Base-by-base conservation (phyloP, 2,797 vertebrate genomes). In the Hydrolagus colliei region DNA sequence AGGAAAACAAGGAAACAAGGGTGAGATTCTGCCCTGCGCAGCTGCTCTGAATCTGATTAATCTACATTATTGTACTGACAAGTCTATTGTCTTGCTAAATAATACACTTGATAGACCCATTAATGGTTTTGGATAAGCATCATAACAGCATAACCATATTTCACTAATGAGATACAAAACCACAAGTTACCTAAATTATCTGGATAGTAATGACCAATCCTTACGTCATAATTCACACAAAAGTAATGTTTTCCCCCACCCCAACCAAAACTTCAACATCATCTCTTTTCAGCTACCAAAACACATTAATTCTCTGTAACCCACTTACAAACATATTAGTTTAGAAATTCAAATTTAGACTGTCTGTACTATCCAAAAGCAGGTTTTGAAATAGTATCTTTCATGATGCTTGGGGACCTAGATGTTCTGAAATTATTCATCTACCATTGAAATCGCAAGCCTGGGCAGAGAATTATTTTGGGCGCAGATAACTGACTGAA, bases 21-120 rank as follows among this genome's bases (percentile, higher is more conserved):
- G 65, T 84, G 79, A 90, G 0, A 90, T 89, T 93, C 94, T 93
- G 91, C 93, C 93, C 94, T 92, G 91, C 93, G 93, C 92, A 91
- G 91, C 90, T 93, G 93, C 93, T 93, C 93, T 91, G 93, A 93
- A 91, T 92, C 92, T 94, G 93, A 94, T 92, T 92, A 92, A 88
- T 93, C 90, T 93, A 89, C 93, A 80, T 61, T 32, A 65, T 62
- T 67, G 27, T 71, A 84, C 79, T 41, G 63, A 82, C 74, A 67
- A 67, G 78, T 68, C 79, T 82, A 63, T 52, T 41, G 79, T 32
- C 79, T 71, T 41, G 79, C 79, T 68, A 20, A 84, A 84, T 63
- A 84, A 84, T 32, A 71, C 35, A 41, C 16, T 16, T 68, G 41
- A 84, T 84, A 27, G 71, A 67, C 27, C 79, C 52, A 71, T 84